Conservation (phyloP, 2,888 invertebrate species). For the Cephus sareptanus region DNA sequence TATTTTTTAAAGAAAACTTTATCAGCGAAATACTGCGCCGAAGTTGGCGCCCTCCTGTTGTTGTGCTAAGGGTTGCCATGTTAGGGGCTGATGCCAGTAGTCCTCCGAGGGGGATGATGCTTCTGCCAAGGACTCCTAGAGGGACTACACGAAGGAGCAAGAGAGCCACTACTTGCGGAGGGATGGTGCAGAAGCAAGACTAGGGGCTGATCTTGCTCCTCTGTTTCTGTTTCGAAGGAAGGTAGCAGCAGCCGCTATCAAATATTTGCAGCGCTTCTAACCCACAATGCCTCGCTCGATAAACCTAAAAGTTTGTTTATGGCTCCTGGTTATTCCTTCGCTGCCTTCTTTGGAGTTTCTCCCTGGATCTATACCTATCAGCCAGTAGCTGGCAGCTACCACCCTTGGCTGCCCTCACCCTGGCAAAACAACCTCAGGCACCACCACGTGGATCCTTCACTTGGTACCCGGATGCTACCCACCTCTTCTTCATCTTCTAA, state of each 20-base stretch:
- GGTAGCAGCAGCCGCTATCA: slow-evolving; percentile 47
- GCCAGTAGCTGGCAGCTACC: not conserved
- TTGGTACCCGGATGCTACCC: not conserved
- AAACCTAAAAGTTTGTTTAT: slow-evolving; percentile 62
- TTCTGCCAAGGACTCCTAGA: not conserved
- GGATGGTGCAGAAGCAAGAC: slow-evolving; percentile 17
- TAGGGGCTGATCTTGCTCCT: slow-evolving; percentile 24
- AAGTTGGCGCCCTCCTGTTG: slow-evolving; percentile 2
- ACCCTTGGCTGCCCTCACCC: not conserved
- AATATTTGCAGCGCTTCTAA: slow-evolving; percentile 59
- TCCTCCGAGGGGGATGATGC: not conserved
- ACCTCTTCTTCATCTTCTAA: not conserved
- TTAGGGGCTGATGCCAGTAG: not conserved
- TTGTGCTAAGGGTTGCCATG: slow-evolving; percentile 1
- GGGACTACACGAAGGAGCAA: not conserved
- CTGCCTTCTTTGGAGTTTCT: slow-evolving; percentile 13
- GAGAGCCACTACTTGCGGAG: slow-evolving; percentile 7
- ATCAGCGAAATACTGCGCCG: not conserved
- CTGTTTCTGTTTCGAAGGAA: slow-evolving; percentile 40
- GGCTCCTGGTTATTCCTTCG: slow-evolving; percentile 44
- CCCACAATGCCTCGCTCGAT: slow-evolving; percentile 54
- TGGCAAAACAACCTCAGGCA: slow-evolving; percentile 16
- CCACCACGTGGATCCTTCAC: slow-evolving; percentile 9
- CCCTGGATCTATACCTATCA: slow-evolving; percentile 12
- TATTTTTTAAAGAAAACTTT: slow-evolving; percentile 10